phyloP scores from a whole-genome alignment of 2,888 invertebrate genomes.

The Xanthorhoe spadicearia region DNA sequence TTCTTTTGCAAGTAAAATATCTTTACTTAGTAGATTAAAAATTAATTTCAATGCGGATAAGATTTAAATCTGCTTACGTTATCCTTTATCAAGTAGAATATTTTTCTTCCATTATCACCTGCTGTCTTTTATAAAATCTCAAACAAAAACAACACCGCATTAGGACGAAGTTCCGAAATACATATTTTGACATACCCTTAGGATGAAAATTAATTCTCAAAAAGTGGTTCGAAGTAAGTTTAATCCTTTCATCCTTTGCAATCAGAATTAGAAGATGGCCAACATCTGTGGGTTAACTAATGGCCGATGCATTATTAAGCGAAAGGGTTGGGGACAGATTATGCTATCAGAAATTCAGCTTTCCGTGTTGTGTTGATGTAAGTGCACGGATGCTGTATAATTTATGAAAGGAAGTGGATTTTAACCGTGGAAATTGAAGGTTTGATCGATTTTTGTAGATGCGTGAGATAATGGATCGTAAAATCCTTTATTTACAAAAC shows the following conservation, averaged over 20 bases:
- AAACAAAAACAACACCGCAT: conserved; percentile 17
- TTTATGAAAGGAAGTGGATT: conserved; percentile 21
- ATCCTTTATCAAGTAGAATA: too few species aligned
- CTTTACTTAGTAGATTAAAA: too few species aligned
- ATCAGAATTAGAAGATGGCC: conserved; percentile 79
- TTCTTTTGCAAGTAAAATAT: too few species aligned
- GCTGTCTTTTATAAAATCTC: not conserved
- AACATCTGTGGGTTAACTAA: conserved; percentile 81
- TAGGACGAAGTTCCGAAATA: conserved; percentile 11
- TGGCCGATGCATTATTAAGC: conserved; percentile 83
- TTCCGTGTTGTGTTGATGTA: conserved; percentile 55
- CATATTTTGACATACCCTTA: conserved; percentile 2
- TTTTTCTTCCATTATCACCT: not conserved
- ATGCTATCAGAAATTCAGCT: conserved; percentile 71
- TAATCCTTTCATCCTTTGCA: conserved; percentile 78
- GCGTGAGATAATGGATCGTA: too few species aligned
- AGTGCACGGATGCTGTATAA: conserved; percentile 41
- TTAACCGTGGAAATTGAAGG: not conserved
- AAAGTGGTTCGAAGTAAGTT: conserved; percentile 60
- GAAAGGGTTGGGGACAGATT: conserved; percentile 79
- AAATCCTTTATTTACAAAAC: too few species aligned
- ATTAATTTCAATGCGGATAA: too few species aligned
- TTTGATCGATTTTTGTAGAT: not conserved
- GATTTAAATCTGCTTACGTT: too few species aligned
- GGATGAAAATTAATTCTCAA: conserved; percentile 56